Evolutionary conservation across 2,113 vertebrate species (phyloP).

Genomic region (Trinectes maculatus): DNA sequence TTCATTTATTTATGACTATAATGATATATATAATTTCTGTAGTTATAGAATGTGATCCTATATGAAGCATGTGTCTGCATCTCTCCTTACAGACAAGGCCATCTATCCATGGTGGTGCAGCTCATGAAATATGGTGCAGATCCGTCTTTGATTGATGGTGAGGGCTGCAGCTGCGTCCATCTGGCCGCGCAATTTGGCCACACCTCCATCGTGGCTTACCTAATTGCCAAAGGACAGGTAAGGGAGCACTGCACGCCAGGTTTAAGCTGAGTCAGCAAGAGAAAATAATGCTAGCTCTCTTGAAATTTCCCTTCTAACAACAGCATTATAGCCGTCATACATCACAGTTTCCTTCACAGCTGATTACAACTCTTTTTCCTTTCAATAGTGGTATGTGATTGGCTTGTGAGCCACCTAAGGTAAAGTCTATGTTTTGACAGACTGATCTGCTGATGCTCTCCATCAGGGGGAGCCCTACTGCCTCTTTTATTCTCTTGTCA

Average conservation of each 20-base stretch:
- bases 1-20: too few relatives aligned
- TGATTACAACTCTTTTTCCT: not conserved
- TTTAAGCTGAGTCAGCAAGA: not conserved
- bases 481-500: not conserved
- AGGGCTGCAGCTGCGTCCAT: slow-evolving; percentile 98
- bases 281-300: not conserved
- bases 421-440: not conserved
- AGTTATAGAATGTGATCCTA: not conserved
- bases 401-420: not conserved
- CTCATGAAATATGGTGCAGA: slow-evolving; percentile 98
- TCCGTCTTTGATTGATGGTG: slow-evolving; percentile 96
- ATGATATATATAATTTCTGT: too few relatives aligned
- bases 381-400: not conserved
- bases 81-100: slow-evolving; percentile 87
- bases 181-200: slow-evolving; percentile 98
- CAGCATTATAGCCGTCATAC: not conserved
- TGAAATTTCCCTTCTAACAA: not conserved
- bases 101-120: slow-evolving; percentile 99
- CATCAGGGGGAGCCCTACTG: slow-evolving; percentile 51
- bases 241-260: not conserved
- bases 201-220: slow-evolving; percentile 98
- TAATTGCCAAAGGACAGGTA: slow-evolving; percentile 99
- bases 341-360: too few relatives aligned
- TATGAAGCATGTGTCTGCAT: not conserved
- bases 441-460: not conserved